Evolutionary conservation across 2,888 invertebrate species (phyloP), one percentile per base, ranked within the genome.

Genomic region (Calameuta idolon): DNA sequence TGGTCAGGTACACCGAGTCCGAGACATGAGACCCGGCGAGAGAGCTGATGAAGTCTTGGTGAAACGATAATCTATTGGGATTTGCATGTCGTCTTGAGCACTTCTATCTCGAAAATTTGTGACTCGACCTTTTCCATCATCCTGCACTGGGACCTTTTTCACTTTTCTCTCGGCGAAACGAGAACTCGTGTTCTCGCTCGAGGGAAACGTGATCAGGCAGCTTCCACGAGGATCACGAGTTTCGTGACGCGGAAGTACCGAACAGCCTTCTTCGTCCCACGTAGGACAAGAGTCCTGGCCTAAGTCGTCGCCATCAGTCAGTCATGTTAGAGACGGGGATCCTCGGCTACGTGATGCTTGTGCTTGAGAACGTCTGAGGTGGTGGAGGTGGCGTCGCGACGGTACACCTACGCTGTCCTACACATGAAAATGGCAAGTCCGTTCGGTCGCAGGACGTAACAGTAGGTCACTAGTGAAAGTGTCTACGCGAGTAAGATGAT

Each of bases 401-500:
- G 34, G n/a, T 34, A 73, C 73, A 15, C 71, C 71, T 71, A 34
- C 31, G 30, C n/a, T 74, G 15, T 68, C 12, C 12, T 35, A 23
- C 15, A 35, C 23, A 68, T n/a, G n/a, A 23, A 55, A 55, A 55
- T 23, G 2, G 55, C 55, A 2, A 55, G 55, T 55, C 55, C 55
- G 55, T 55, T 55, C 77, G 74, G 73, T 35, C 68, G 34, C 40
- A 76, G 77, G 79, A 80, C 82, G 87, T 86, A 87, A 88, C 89
- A 89, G 89, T 90, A 87, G 90, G 90, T 90, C 90, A 91, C 87
- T 86, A 88, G 90, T 90, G 91, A 91, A 91, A 91, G 90, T 90
- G 88, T 85, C 86, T 87, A 87, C 85, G 81, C 84, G 86, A 23
- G 85, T 80, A 85, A 87, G 89, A 89, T 88, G 88, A 89, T 90